Evolutionary conservation across 2,113 vertebrate species (phyloP), one percentile per base, ranked within the genome.

Genomic region (Isichthys henryi): DNA sequence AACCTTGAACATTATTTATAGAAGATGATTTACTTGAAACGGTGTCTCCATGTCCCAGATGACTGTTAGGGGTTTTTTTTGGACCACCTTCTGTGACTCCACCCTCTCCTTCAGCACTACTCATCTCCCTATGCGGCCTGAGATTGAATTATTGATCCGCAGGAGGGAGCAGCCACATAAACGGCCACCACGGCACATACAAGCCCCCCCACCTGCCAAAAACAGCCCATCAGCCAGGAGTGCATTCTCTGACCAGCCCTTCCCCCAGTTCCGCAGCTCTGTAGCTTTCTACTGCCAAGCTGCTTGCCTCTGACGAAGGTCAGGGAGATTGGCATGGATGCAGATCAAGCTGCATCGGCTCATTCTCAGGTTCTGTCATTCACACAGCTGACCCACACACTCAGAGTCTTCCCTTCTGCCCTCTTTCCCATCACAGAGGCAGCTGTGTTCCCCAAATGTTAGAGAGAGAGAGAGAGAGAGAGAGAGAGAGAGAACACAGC

Each of bases 381-480:
- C 15, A 19, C 31, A 77, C 70, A 77, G 31, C 70, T 17, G 31
- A 77, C 70, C 70, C 70, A 77, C 13, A 77, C 11, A 4, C 70
- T 35, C 70, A 15, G 11, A 46, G 17, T 84, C 43, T 84, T 23
- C 43, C 21, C 82, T 31, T 70, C 74, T 88, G 39, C 53, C 89
- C 46, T 49, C 62, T 89, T 15, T 89, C 85, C 7, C 13, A 89
- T 80, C n/a, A 70, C 87, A 50, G 52, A 84, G 89, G 39, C 92
- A 91, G 89, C 89, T 92, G 90, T 86, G 86, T 43, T 53, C 90
- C 88, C 87, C 27, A 89, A 90, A 90, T 89, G 82, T 5, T 49
- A 45, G 58, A 10, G n/a, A 43, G 21, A 88, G 50, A 88, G 82
- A 66, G 82, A 87, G 82, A 83, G 46, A 86, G 84, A 84, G 49